Evolutionary conservation across 2,113 vertebrate species (phyloP).

Genomic region (Tursiops truncatus): DNA sequence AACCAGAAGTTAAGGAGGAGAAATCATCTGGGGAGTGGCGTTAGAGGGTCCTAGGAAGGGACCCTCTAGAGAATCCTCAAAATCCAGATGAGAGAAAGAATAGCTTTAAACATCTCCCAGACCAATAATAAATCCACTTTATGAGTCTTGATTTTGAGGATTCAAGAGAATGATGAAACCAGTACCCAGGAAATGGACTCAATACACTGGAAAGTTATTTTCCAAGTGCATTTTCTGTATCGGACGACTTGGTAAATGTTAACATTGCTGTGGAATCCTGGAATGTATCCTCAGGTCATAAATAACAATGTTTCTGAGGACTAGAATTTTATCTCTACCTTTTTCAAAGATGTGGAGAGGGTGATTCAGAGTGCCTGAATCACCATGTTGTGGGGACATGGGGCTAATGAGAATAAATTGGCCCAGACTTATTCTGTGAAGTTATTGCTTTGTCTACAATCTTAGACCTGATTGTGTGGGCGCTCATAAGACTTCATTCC

Average conservation of each 20-base stretch:
- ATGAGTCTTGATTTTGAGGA: not conserved
- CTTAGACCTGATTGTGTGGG: not conserved
- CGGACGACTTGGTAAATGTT: not conserved
- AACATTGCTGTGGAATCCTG: not conserved
- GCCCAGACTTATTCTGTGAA: not conserved
- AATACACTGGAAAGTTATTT: not conserved
- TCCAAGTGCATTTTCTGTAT: not conserved
- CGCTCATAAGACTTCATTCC: not conserved
- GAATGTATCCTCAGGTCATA: not conserved
- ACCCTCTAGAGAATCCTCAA: not conserved
- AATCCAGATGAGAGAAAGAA: not conserved
- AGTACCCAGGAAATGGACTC: not conserved
- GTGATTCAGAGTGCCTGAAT: not conserved
- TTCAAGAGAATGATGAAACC: not conserved
- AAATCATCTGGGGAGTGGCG: fast-evolving
- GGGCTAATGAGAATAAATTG: not conserved
- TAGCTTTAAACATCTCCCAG: not conserved
- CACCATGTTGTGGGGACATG: not conserved
- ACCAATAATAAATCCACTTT: not conserved
- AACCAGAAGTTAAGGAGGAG: not conserved
- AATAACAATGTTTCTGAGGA: not conserved
- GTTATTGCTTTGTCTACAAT: not conserved
- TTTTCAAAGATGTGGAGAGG: not conserved
- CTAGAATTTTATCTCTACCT: not conserved
- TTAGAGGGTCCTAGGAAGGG: not conserved